Conservation (phyloP, 2,888 invertebrate species). For the Volucella zonaria region DNA sequence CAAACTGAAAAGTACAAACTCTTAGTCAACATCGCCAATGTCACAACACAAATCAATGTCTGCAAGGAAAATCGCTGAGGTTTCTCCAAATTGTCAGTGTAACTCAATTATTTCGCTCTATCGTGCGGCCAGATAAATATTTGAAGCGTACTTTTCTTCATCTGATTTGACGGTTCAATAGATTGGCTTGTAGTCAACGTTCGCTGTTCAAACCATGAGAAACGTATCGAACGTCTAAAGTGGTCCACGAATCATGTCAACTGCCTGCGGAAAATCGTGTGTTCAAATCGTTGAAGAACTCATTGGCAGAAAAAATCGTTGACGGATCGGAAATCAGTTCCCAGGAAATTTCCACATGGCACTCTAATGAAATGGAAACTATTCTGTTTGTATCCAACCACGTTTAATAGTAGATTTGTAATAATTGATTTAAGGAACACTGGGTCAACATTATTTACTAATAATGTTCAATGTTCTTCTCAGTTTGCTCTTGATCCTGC, state of each 20-base stretch:
- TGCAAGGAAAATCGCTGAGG: constrained; percentile 3
- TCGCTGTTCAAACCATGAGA: constrained; percentile 32
- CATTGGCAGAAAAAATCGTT: constrained; percentile 10
- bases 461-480: too few species aligned
- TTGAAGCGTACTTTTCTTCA: constrained; percentile 32
- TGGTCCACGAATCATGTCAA: constrained; percentile 22
- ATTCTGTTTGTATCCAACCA: background rate
- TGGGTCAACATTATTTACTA: too few species aligned
- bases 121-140: constrained; percentile 44
- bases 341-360: constrained; percentile 23
- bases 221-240: constrained; percentile 23
- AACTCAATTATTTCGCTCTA: background rate
- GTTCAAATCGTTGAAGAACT: constrained; percentile 38
- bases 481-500: too few species aligned
- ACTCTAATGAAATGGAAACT: background rate
- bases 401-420: background rate
- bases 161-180: constrained; percentile 37
- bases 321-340: constrained; percentile 22
- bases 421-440: background rate
- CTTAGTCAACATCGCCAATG: constrained; percentile 3
- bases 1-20: background rate
- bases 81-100: constrained; percentile 1
- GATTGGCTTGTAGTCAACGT: constrained; percentile 13
- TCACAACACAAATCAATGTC: constrained; percentile 12
- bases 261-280: constrained; percentile 54